phyloP scores from a whole-genome alignment of 2,113 vertebrate genomes.

The Vulpes lagopus region DNA sequence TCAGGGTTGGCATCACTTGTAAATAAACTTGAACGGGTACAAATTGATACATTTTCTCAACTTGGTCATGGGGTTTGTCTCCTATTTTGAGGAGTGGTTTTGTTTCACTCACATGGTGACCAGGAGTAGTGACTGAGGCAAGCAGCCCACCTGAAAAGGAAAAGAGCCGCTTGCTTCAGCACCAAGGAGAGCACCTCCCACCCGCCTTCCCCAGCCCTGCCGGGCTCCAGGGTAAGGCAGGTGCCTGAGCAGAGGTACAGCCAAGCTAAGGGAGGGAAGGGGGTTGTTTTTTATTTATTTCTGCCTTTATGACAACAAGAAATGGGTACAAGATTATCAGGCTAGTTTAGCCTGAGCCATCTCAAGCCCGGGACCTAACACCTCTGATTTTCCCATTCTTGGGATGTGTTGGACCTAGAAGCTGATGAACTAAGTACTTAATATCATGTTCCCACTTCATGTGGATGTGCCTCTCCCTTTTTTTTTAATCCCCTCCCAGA shows the following conservation, averaged over 20 bases:
- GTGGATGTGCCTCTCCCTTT: not conserved
- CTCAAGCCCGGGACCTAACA: not conserved
- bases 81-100: not conserved
- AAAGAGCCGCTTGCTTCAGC: not conserved
- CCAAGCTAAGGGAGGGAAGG: fast-evolving
- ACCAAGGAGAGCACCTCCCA: not conserved
- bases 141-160: not conserved
- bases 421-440: not conserved
- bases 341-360: not conserved
- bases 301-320: not conserved
- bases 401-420: not conserved
- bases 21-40: not conserved
- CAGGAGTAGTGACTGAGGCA: not conserved
- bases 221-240: fast-evolving
- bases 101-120: not conserved
- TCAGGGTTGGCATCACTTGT: not conserved
- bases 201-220: fast-evolving
- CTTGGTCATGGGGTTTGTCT: not conserved
- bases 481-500: not conserved
- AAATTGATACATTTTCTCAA: not conserved
- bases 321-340: not conserved
- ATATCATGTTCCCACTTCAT: not conserved
- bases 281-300: not conserved
- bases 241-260: not conserved
- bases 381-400: not conserved